phyloP scores from a whole-genome alignment of 1,140 invertebrate species.

The Triops longicaudatus region DNA sequence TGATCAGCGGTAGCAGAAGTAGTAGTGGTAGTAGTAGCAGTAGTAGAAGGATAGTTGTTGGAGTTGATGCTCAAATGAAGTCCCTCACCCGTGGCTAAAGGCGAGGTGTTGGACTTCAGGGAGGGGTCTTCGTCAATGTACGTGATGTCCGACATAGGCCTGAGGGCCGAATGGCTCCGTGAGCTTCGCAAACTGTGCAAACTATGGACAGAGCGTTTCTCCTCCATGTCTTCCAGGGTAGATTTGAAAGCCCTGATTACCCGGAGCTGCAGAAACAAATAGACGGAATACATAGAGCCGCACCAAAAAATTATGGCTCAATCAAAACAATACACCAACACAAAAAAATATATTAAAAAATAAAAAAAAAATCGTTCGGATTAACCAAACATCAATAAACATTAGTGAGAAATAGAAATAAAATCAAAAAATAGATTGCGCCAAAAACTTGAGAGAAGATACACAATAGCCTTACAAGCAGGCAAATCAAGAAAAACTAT shows the following conservation, averaged over 20 bases:
- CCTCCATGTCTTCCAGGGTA: conserved; percentile 98
- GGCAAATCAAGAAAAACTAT: too few species aligned
- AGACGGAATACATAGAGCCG: conserved; percentile 21
- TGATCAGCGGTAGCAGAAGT: conserved; percentile 14
- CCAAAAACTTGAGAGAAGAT: not conserved
- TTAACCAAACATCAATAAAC: too few species aligned
- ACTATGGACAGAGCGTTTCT: conserved; percentile 94
- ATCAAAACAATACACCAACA: conserved; percentile 7
- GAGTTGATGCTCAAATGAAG: conserved; percentile 27
- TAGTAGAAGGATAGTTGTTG: conserved; percentile 23
- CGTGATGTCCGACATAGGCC: conserved; percentile 78
- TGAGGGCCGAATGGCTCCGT: conserved; percentile 64
- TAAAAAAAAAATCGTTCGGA: conserved; percentile 4
- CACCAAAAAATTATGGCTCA: not conserved
- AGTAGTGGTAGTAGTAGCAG: conserved; percentile 23
- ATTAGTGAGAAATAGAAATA: not conserved
- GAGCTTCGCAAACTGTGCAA: conserved; percentile 91
- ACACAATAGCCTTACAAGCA: too few species aligned
- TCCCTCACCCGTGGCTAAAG: conserved; percentile 26
- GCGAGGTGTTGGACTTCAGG: conserved; percentile 26
- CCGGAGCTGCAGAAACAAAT: conserved; percentile 86
- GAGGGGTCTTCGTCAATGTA: conserved; percentile 79
- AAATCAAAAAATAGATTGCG: not conserved
- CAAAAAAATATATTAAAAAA: conserved; percentile 4
- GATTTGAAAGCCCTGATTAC: conserved; percentile 99